A percentile compares a stretch with the other conserved stretches of the same genome.
These are phyloP conservation scores for Equus quagga DNA, from an alignment of 2,113 vertebrate species.

Conservation along the genomic window DNA sequence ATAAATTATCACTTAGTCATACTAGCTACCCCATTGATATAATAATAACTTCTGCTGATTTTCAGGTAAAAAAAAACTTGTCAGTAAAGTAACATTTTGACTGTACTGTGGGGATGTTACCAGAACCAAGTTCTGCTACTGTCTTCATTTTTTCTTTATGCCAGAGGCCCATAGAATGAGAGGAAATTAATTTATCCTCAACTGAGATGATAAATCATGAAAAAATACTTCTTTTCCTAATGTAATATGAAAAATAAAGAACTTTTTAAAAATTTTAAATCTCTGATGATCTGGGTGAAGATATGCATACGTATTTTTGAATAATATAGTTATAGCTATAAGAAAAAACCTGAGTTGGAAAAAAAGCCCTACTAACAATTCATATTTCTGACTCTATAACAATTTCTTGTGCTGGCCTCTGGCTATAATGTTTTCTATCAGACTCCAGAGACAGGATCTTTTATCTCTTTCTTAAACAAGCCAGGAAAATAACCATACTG, in stretches of 20 bases:
- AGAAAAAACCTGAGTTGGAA: conserved; percentile 12
- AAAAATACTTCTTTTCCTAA: background rate
- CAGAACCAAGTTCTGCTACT: background rate
- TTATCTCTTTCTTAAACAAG: conserved; percentile 65
- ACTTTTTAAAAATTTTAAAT: background rate
- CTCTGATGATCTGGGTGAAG: background rate
- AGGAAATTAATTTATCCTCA: conserved; percentile 22
- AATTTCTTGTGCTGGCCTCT: conserved; percentile 41
- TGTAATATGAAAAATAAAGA: conserved; percentile 15
- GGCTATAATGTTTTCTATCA: conserved; percentile 57
- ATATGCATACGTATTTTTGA: conserved; percentile 56
- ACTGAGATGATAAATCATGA: conserved; percentile 20
- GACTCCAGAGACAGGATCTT: conserved; percentile 7
- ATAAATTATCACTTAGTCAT: conserved; percentile 54
- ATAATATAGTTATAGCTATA: conserved; percentile 46
- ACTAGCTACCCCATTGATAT: background rate
- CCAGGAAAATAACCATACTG: background rate
- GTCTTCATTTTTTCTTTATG: conserved; percentile 15
- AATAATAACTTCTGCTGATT: conserved; percentile 15
- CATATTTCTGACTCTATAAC: conserved; percentile 6
- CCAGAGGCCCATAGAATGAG: background rate
- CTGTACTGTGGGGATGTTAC: background rate
- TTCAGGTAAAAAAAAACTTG: background rate
- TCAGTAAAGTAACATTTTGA: background rate
- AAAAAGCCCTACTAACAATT: conserved; percentile 20